These are phyloP conservation scores for Fulica atra DNA, from an alignment of 2,113 vertebrate species.

Conservation along the genomic window DNA sequence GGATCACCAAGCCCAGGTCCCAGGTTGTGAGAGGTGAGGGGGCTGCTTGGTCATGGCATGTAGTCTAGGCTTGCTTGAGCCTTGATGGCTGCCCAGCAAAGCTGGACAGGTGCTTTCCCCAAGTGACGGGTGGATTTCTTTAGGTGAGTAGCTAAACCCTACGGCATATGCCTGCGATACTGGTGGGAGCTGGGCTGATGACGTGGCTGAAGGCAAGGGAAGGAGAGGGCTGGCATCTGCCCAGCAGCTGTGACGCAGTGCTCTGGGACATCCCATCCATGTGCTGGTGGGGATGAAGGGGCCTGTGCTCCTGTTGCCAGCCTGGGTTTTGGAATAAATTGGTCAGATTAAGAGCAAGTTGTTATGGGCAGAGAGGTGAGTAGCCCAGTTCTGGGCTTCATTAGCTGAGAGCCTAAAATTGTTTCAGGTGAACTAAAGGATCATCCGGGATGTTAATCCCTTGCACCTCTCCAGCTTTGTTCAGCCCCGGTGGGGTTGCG, in stretches of 20 bases:
- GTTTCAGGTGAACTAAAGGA: neutral
- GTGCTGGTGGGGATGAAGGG: neutral
- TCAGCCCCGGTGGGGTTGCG: neutral
- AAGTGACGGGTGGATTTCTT: neutral
- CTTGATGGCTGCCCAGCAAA: rapidly evolving
- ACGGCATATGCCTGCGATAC: neutral
- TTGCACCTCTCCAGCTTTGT: neutral
- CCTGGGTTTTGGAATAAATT: neutral
- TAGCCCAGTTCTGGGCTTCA: neutral
- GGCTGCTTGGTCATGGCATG: neutral
- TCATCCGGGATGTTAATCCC: neutral
- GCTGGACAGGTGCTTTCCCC: neutral
- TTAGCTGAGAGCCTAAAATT: neutral
- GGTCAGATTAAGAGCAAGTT: neutral
- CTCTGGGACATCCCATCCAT: neutral
- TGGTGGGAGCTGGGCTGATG: neutral
- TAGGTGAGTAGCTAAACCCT: neutral
- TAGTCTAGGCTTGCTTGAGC: neutral
- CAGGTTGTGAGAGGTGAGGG: neutral
- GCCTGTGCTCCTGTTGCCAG: rapidly evolving
- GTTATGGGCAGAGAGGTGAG: neutral
- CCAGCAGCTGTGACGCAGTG: rapidly evolving
- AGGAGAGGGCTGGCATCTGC: neutral
- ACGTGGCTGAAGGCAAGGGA: neutral
- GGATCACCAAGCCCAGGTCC: neutral